phyloP scores from a whole-genome alignment of 2,113 vertebrate species.

The Etia nguti region DNA sequence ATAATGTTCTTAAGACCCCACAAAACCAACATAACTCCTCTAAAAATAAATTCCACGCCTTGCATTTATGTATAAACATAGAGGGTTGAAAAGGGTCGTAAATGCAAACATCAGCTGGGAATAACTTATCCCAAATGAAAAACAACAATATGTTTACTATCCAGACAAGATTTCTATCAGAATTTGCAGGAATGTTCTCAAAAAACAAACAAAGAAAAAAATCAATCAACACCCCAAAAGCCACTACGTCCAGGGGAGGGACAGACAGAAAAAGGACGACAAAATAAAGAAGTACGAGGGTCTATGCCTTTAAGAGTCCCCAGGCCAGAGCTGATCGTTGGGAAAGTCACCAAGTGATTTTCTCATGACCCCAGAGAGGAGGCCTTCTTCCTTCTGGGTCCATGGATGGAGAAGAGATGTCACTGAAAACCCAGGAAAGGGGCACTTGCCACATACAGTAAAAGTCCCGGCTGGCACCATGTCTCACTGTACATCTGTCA shows the following conservation, averaged over 20 bases:
- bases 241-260: background rate
- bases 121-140: conserved; percentile 5
- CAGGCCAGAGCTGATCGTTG: conserved; percentile 64
- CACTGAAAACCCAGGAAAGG: background rate
- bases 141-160: conserved; percentile 35
- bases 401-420: conserved; percentile 35
- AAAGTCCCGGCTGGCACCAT: background rate
- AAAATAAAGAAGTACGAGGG: background rate
- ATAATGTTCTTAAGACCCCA: background rate
- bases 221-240: background rate
- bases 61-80: background rate
- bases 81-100: background rate
- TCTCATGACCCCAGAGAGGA: conserved; percentile 83
- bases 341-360: conserved; percentile 80
- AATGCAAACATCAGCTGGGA: conserved; percentile 18
- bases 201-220: background rate
- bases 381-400: conserved; percentile 56
- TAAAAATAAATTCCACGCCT: background rate
- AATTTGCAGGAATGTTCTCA: background rate
- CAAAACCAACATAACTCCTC: background rate
- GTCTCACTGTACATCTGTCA: background rate
- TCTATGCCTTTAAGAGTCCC: conserved; percentile 63
- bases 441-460: background rate
- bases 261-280: background rate
- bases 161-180: conserved; percentile 6